Conservation (phyloP, 1,140 invertebrate genomes). For the Phenacoccus solenopsis region DNA sequence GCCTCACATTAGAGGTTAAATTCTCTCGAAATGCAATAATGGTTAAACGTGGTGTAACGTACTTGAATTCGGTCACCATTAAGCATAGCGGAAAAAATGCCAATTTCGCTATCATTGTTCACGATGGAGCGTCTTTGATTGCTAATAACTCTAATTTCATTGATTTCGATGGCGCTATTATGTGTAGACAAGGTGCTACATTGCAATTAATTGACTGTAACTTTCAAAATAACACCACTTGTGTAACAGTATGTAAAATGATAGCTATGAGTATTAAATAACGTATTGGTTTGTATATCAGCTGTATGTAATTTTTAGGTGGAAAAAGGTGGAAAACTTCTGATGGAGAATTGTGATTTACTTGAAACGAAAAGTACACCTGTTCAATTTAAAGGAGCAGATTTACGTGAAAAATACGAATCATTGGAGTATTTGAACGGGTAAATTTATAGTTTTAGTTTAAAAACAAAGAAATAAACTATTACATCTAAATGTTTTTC, state of each 20-base stretch:
- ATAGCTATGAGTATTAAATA: no score
- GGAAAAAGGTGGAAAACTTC: neutral
- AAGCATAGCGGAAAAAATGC: neutral
- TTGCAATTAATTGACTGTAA: neutral
- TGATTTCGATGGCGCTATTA: neutral
- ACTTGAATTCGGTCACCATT: neutral
- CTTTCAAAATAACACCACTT: neutral
- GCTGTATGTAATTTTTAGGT: neutral
- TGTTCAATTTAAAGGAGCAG: neutral
- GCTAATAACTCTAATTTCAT: neutral
- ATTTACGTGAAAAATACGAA: neutral
- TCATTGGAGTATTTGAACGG: neutral
- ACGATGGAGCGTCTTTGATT: neutral
- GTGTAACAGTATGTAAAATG: neutral
- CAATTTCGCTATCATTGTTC: neutral
- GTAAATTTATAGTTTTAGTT: neutral
- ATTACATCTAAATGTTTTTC: no score
- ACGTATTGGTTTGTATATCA: no score
- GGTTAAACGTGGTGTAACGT: neutral
- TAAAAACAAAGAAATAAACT: no score
- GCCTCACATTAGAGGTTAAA: neutral
- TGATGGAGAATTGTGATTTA: neutral
- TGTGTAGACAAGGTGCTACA: neutral
- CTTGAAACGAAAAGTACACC: neutral
- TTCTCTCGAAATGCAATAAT: neutral